Base-by-base conservation (phyloP, 2,888 invertebrate species). In the Agonopterix heracliana region DNA sequence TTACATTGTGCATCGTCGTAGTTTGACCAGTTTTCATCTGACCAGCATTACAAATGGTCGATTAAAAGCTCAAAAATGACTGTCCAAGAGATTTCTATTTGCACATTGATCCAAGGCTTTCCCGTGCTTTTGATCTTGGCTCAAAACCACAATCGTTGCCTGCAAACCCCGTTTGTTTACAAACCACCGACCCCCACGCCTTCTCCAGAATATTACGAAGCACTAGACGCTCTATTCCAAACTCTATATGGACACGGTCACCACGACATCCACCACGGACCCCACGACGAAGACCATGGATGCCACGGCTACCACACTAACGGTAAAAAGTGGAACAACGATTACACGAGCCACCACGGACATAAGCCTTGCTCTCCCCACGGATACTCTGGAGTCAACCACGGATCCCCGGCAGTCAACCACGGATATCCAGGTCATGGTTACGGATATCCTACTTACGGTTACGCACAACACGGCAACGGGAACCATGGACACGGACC, bases 181-280 rank as follows among this genome's bases (percentile, higher is more conserved):
- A 80, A 82, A 38, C 88, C 85, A 0, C 88, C 88, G 0, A 63
- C 57, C 0, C 81, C 88, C 0, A 86, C 87, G 0, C 82, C 75
- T 8, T 69, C 86, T 0, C 85, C 88, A 0, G 86, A 86, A 36
- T 87, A 84, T 38, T 87, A 86, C 46, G 80, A 81, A 42, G 86
- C 86, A 0, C 62, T 85, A n/a, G 84, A 86, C 36, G 74, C 76
- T 0, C 46, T 87, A 8, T 71, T 86, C 14, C 80, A 84, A 11
- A 68, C 61, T 5, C 13, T 83, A 2, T 74, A 75, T 36, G 72
- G 69, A 0, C 68, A 76, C 26, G 64, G 56, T 9, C 48, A 56
- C 13, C 53, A 54, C 7, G 52, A 44, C 8, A 36, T 36, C 13
- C 9, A 43, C 17, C 44, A 52, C 9, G 50, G 43, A 5, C 47